phyloP scores from a whole-genome alignment of 1,140 invertebrate genomes.

The Atta colombica region DNA sequence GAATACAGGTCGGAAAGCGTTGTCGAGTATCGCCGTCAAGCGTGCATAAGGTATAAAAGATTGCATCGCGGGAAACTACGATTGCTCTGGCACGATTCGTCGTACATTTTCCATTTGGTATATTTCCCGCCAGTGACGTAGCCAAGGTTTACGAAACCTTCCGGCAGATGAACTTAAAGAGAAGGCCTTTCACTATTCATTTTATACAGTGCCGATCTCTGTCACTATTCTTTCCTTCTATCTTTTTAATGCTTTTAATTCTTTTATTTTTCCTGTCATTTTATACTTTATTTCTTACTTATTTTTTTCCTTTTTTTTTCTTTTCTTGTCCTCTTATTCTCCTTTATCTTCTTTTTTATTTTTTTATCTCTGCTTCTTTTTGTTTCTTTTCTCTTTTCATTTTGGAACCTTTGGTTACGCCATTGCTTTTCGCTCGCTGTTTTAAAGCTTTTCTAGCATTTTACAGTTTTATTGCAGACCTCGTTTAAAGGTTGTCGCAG shows the following conservation, averaged over 20 bases:
- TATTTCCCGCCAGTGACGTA: constrained; percentile 42
- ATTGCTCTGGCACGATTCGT: constrained; percentile 48
- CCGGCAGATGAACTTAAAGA: constrained; percentile 23
- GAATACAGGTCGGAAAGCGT: constrained; percentile 17
- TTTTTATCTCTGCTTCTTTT: not conserved
- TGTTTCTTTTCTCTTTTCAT: not conserved
- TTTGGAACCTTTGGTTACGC: not conserved
- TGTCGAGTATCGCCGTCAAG: constrained; percentile 44
- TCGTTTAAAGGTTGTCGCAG: constrained; percentile 30
- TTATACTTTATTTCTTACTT: not conserved
- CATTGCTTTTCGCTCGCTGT: constrained; percentile 19
- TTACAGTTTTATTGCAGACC: constrained; percentile 18
- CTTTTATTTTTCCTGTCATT: constrained; percentile 8
- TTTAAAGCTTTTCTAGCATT: constrained; percentile 36
- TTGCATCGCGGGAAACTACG: constrained; percentile 36
- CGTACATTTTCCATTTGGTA: constrained; percentile 43
- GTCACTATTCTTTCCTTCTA: not conserved
- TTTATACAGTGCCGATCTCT: constrained; percentile 36
- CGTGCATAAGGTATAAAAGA: constrained; percentile 51
- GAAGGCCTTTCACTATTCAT: constrained; percentile 16
- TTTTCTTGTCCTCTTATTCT: not conserved
- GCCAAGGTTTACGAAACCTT: constrained; percentile 17
- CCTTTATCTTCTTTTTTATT: not conserved
- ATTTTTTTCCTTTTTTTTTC: not conserved
- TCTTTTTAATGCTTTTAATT: not conserved